Percentiles rank a stretch among this genome's conserved stretches.
Evolutionary conservation across 2,888 invertebrate species (phyloP).

Genomic region (Drosophila mercatorum): DNA sequence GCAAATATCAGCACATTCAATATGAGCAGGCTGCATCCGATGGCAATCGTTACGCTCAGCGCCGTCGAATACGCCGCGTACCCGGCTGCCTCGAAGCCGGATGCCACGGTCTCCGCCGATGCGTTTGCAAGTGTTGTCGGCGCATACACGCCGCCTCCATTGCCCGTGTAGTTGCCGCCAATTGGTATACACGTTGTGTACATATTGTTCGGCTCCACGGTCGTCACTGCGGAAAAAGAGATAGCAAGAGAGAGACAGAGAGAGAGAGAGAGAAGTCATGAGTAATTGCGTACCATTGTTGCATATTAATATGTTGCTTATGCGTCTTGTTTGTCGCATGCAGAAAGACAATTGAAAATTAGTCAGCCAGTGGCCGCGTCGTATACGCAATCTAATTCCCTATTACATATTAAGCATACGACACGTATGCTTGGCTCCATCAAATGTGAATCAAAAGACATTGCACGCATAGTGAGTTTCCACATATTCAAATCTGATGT

Average conservation of each 20-base stretch:
- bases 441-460: background rate
- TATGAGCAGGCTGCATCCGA: slow-evolving; percentile 96
- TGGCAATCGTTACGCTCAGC: slow-evolving; percentile 96
- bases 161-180: slow-evolving; percentile 83
- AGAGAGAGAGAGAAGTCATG: background rate
- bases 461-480: background rate
- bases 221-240: slow-evolving; percentile 78
- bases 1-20: slow-evolving; percentile 97
- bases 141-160: slow-evolving; percentile 84
- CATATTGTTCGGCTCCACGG: slow-evolving; percentile 84
- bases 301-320: slow-evolving; percentile 44
- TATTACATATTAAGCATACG: slow-evolving; percentile 36
- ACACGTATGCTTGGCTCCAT: background rate
- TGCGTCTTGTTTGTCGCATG: slow-evolving; percentile 24
- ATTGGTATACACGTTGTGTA: slow-evolving; percentile 86
- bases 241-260: background rate
- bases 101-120: slow-evolving; percentile 90
- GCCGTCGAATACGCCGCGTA: slow-evolving; percentile 96
- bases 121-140: slow-evolving; percentile 87
- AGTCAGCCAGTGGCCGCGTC: background rate
- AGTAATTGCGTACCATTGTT: slow-evolving; percentile 8
- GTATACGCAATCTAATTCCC: background rate
- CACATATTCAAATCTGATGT: background rate
- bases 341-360: slow-evolving; percentile 20
- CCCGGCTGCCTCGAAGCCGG: slow-evolving; percentile 92